Conservation (phyloP, 2,113 vertebrate genomes). For the Cynoglossus semilaevis region DNA sequence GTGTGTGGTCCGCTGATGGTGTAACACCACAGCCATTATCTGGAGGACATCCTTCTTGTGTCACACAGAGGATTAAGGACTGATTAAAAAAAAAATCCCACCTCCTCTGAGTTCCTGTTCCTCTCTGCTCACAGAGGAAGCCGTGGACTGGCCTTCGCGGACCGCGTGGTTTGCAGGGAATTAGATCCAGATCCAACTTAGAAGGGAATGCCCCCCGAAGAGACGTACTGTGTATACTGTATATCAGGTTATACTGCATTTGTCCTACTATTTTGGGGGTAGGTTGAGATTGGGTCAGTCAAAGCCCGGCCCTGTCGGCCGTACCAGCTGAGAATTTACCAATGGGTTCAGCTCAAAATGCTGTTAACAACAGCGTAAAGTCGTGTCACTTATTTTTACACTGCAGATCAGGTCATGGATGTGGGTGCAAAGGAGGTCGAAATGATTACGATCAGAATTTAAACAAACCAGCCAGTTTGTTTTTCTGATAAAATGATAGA, state of each 20-base stretch:
- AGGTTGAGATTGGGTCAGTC: constrained; percentile 11
- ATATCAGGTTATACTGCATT: constrained; percentile 54
- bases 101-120: background rate
- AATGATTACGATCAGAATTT: background rate
- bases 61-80: constrained; percentile 4
- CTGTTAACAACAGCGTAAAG: background rate
- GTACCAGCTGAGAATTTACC: constrained; percentile 10
- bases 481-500: too few relatives aligned
- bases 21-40: too few relatives aligned
- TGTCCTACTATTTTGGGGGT: constrained; percentile 57
- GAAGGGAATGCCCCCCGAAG: constrained; percentile 61
- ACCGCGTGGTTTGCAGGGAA: constrained; percentile 49
- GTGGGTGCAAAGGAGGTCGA: background rate
- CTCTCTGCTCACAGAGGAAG: background rate
- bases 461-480: too few relatives aligned
- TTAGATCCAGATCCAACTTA: constrained; percentile 46
- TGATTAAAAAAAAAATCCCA: too few relatives aligned
- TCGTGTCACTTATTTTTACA: background rate
- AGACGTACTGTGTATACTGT: constrained; percentile 31
- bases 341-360: constrained; percentile 7
- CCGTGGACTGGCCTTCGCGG: constrained; percentile 3
- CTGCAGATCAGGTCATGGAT: background rate
- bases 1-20: too few relatives aligned
- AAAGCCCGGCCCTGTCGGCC: constrained; percentile 10
- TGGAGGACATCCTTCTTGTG: constrained; percentile 2